Conservation (phyloP, 2,888 invertebrate species). For the Rhimphoctona megacephalus region DNA sequence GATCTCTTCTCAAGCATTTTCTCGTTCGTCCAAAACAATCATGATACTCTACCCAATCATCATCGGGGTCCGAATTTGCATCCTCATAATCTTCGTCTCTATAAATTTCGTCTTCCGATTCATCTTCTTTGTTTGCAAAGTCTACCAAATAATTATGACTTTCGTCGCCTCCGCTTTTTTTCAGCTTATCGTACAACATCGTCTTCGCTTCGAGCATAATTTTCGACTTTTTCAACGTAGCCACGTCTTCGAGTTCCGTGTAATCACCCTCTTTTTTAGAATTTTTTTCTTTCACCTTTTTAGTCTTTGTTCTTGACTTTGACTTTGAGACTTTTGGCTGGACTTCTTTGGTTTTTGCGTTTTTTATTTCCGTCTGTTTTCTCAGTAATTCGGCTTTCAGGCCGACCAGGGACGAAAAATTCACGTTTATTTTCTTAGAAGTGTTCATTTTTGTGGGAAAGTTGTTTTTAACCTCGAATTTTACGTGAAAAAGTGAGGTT, state of each 20-base stretch:
- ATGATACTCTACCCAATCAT: constrained; percentile 93
- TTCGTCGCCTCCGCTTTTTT: constrained; percentile 76
- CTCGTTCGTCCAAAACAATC: constrained; percentile 95
- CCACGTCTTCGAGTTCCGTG: constrained; percentile 78
- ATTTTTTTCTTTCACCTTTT: constrained; percentile 80
- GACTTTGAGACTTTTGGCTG: constrained; percentile 69
- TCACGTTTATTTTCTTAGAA: constrained; percentile 81
- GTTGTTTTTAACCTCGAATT: not conserved
- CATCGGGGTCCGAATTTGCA: constrained; percentile 79
- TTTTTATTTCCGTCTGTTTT: constrained; percentile 93
- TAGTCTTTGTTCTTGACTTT: constrained; percentile 80
- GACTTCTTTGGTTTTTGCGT: constrained; percentile 87
- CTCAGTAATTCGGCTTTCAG: constrained; percentile 95
- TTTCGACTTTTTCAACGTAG: constrained; percentile 83
- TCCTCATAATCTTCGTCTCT: constrained; percentile 75
- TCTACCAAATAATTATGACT: constrained; percentile 81
- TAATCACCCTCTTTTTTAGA: constrained; percentile 76
- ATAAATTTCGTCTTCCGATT: constrained; percentile 66
- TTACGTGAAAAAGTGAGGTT: constrained; percentile 52
- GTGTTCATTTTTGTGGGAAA: constrained; percentile 76
- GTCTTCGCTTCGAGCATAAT: constrained; percentile 82
- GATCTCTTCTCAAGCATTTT: constrained; percentile 92
- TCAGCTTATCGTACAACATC: constrained; percentile 79
- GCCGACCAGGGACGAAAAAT: constrained; percentile 87
- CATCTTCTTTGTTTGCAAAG: constrained; percentile 79